Percentiles rank a stretch among this genome's conserved stretches.
Conservation (phyloP, 2,113 vertebrate species). For the Spilogale gracilis region DNA sequence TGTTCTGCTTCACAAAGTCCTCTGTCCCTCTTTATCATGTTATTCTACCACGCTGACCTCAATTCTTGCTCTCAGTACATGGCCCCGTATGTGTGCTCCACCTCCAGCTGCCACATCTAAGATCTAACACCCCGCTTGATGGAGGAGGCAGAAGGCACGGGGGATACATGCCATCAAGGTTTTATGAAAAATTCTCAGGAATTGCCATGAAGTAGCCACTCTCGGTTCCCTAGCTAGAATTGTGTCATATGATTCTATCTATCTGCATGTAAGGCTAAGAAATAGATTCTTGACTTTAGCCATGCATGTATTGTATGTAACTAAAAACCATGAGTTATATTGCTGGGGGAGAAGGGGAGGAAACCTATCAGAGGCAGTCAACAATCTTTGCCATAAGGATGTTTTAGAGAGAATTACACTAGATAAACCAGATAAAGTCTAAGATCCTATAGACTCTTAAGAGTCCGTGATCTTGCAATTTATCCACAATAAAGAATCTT, state of each 20-base stretch:
- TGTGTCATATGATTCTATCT: not conserved
- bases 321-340: not conserved
- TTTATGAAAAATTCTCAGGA: slow-evolving; percentile 5
- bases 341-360: not conserved
- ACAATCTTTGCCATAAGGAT: not conserved
- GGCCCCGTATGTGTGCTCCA: not conserved
- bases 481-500: slow-evolving; percentile 48
- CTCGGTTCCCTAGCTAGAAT: not conserved
- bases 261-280: not conserved
- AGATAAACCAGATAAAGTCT: slow-evolving; percentile 25
- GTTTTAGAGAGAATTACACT: slow-evolving; percentile 48
- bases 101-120: not conserved
- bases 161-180: not conserved
- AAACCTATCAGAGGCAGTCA: not conserved
- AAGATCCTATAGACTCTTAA: slow-evolving; percentile 1
- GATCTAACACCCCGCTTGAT: not conserved
- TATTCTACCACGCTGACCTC: not conserved
- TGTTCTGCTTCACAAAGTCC: not conserved
- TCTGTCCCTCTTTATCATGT: not conserved
- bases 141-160: not conserved
- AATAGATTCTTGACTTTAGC: not conserved
- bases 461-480: slow-evolving; percentile 4
- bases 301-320: not conserved
- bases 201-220: not conserved
- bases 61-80: not conserved